Conservation (phyloP, 2,888 invertebrate species). For the Slavum lentiscoides region DNA sequence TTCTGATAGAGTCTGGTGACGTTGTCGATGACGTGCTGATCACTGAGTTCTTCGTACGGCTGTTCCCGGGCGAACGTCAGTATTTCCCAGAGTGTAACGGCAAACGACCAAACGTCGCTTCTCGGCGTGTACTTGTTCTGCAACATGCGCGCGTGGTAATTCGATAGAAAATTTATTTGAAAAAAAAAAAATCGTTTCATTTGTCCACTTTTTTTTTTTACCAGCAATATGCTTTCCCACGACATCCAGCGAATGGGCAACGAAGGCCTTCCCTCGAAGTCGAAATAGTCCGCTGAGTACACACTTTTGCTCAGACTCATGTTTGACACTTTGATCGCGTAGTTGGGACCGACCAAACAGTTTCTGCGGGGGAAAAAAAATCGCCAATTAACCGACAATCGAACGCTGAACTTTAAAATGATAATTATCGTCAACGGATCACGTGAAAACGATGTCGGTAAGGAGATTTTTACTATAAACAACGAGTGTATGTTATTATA, state of each 20-base stretch:
- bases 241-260: constrained; percentile 87
- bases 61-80: constrained; percentile 80
- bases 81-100: constrained; percentile 85
- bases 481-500: too few species aligned
- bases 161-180: constrained; percentile 48
- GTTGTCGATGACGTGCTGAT: constrained; percentile 82
- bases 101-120: constrained; percentile 88
- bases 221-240: constrained; percentile 80
- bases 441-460: too few species aligned
- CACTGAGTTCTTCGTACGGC: constrained; percentile 77
- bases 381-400: too few species aligned
- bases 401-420: too few species aligned
- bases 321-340: constrained; percentile 74
- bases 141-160: constrained; percentile 55
- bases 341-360: constrained; percentile 77
- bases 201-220: constrained; percentile 61
- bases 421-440: too few species aligned
- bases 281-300: constrained; percentile 78
- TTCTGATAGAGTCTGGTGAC: constrained; percentile 77
- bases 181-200: neutral
- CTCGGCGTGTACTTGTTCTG: constrained; percentile 81
- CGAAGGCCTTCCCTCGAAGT: constrained; percentile 71
- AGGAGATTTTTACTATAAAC: too few species aligned
- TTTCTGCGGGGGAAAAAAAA: constrained; percentile 65
- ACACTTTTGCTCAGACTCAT: constrained; percentile 73